Conservation (phyloP, 2,113 vertebrate species). For the Oryzias woworae region DNA sequence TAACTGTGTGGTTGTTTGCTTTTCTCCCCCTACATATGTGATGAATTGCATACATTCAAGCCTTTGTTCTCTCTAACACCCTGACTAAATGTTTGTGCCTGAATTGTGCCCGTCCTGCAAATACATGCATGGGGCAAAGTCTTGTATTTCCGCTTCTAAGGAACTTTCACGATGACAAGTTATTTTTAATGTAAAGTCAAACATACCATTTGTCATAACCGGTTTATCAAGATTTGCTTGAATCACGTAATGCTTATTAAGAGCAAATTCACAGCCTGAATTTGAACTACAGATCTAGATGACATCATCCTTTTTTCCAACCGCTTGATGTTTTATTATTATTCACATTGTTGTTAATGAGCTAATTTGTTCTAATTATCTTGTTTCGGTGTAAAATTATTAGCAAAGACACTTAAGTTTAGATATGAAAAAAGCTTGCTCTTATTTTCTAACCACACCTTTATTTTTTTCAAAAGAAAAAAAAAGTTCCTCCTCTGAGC, state of each 20-base stretch:
- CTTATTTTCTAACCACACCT: constrained; percentile 29
- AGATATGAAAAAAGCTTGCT: neutral
- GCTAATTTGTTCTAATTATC: neutral
- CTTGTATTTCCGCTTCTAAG: constrained; percentile 20
- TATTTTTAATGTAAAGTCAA: constrained; percentile 2
- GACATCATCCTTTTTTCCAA: neutral
- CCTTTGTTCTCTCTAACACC: neutral
- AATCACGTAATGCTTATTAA: neutral
- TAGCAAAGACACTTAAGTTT: no score
- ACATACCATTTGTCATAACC: constrained; percentile 16
- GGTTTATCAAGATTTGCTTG: constrained; percentile 28
- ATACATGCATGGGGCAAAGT: constrained; percentile 11
- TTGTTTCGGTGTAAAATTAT: neutral
- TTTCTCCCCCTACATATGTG: no score
- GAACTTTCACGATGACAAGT: neutral
- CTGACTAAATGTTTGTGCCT: neutral
- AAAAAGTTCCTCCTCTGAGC: neutral
- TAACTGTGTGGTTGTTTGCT: neutral
- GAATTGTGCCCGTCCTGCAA: constrained; percentile 2
- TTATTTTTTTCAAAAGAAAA: constrained; percentile 4
- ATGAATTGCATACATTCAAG: neutral
- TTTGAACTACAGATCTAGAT: neutral
- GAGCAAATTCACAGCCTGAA: neutral
- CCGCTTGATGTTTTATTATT: neutral
- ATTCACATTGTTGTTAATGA: neutral